phyloP scores from a whole-genome alignment of 2,888 invertebrate species.

The Heliconius erato region DNA sequence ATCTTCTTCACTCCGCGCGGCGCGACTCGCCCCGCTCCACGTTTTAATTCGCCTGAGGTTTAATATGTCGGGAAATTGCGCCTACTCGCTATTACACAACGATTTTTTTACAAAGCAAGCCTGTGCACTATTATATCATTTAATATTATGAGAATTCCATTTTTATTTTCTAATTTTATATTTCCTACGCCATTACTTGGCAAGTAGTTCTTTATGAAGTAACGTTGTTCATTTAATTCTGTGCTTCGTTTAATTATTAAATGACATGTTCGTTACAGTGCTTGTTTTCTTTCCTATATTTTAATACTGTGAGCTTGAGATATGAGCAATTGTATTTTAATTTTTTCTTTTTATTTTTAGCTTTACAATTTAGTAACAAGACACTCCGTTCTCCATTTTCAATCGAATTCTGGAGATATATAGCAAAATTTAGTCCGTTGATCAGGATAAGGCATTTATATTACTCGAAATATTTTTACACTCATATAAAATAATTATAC shows the following conservation, averaged over 20 bases:
- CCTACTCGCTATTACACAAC: constrained; percentile 37
- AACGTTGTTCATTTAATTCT: background rate
- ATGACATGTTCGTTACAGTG: background rate
- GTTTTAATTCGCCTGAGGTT: constrained; percentile 13
- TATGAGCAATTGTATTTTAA: background rate
- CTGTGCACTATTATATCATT: constrained; percentile 32
- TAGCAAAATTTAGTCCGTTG: too few species aligned
- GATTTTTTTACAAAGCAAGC: constrained; percentile 32
- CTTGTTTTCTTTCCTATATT: background rate
- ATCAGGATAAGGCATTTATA: too few species aligned
- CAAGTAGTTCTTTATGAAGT: background rate
- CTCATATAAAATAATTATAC: too few species aligned
- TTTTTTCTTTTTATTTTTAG: background rate
- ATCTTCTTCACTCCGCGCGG: constrained; percentile 38
- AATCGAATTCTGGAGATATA: too few species aligned
- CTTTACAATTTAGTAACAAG: too few species aligned
- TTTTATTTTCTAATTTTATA: constrained; percentile 24
- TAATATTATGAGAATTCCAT: constrained; percentile 5
- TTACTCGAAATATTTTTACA: too few species aligned
- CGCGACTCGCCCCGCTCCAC: constrained; percentile 35
- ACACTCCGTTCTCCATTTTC: too few species aligned
- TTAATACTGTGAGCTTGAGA: background rate
- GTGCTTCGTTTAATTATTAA: constrained; percentile 15
- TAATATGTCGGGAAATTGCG: constrained; percentile 42
- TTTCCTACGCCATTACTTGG: background rate